Conservation (phyloP, 2,113 vertebrate genomes). For the Pomatostomus ruficeps region DNA sequence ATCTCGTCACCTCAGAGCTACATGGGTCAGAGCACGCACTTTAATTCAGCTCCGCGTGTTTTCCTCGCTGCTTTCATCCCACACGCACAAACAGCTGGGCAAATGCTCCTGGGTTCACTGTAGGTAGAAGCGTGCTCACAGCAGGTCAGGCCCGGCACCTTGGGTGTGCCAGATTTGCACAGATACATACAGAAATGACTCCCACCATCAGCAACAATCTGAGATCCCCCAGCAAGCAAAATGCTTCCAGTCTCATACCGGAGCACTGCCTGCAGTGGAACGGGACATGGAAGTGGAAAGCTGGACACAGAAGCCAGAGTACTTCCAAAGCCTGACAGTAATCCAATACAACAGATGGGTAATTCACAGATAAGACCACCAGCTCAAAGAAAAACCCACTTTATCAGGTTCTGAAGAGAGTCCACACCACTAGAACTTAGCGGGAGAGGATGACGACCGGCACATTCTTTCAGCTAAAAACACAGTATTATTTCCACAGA, state of each 20-base stretch:
- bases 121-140: not conserved
- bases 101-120: not conserved
- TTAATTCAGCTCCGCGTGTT: rapidly evolving
- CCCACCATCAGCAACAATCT: not conserved
- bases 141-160: not conserved
- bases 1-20: not conserved
- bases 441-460: not conserved
- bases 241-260: not conserved
- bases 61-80: not conserved
- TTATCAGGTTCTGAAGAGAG: not conserved
- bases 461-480: not conserved
- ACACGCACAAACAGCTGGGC: rapidly evolving
- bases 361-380: not conserved
- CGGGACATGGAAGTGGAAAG: not conserved
- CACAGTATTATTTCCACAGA: not conserved
- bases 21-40: not conserved
- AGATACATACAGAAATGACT: not conserved
- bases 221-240: not conserved
- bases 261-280: not conserved
- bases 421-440: not conserved
- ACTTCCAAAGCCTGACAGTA: not conserved
- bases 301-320: not conserved
- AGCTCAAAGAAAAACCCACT: not conserved
- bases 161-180: not conserved
- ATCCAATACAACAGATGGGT: not conserved